These are phyloP conservation scores for Panthera tigris DNA, from an alignment of 2,113 vertebrate species.

Conservation along the genomic window DNA sequence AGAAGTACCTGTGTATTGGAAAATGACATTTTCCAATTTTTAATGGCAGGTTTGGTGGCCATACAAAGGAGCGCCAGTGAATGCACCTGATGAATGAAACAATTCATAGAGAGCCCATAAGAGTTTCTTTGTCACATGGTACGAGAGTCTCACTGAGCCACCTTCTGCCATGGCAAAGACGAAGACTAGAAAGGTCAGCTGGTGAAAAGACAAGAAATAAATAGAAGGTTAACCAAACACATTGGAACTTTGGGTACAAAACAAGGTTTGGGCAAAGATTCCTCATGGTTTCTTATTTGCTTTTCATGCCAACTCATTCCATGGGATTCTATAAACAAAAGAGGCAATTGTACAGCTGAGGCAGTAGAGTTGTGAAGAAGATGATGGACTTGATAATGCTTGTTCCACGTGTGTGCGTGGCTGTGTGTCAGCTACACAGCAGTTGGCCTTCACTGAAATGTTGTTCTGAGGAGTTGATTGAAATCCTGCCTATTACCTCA, in stretches of 20 bases:
- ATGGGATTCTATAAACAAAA: slow-evolving; percentile 28
- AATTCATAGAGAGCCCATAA: slow-evolving; percentile 45
- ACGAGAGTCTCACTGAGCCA: background rate
- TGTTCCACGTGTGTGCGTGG: background rate
- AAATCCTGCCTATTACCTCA: background rate
- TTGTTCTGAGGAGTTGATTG: background rate
- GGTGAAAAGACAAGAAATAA: slow-evolving; percentile 43
- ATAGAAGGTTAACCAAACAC: slow-evolving; percentile 71
- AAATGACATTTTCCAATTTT: background rate
- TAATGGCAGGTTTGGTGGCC: background rate
- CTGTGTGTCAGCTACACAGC: background rate
- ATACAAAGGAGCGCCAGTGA: background rate
- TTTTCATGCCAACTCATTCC: background rate
- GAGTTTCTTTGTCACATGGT: slow-evolving; percentile 56
- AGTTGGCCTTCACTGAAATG: background rate
- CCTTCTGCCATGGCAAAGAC: background rate
- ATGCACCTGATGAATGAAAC: slow-evolving; percentile 39
- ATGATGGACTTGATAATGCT: background rate
- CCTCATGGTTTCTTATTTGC: background rate
- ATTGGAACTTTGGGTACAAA: slow-evolving; percentile 41
- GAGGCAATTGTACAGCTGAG: background rate
- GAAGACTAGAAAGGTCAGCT: slow-evolving; percentile 57
- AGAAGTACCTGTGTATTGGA: background rate
- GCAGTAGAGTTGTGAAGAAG: background rate
- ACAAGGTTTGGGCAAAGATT: slow-evolving; percentile 13